Base-by-base conservation (phyloP, 2,888 invertebrate species). In the Germaria angustata region DNA sequence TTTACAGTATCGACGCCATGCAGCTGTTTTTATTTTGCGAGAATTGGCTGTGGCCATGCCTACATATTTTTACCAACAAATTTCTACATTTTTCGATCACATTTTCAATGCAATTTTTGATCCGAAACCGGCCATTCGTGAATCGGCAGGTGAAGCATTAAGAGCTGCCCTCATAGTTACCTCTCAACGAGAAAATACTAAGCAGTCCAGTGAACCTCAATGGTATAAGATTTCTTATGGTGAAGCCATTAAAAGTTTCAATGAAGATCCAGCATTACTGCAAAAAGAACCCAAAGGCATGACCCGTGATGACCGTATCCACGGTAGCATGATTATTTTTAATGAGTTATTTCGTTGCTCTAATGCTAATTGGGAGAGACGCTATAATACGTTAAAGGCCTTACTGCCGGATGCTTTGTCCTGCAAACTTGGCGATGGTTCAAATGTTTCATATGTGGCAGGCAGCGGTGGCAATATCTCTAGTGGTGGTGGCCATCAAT, bases 11-110 rank as follows among this genome's bases (percentile, higher is more conserved):
- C 95, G 97, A 89, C 93, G 98, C 61, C 97, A 97, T 91, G 97
- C 98, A 11, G 98, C 98, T 11, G 98, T 98, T 2, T 92, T 99
- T 59, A 95, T 99, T 15, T 92, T 99, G 11, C 95, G 97, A 87
- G 99, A 99, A 92, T 92, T 99, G 59, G 99, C 99, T 2, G 95
- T 97, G 36, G 97, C 97, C 9, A 97, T 98, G 93, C 99, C 99
- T 0, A 99, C 99, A 8, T 98, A 98, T 90, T 99, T 99, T 91
- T 99, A 97, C 89, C 97, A 97, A 90, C 97, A 97, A 92, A 96
- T 97, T 0, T 96, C 96, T 15, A 95, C 95, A 17, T 98, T 98
- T 91, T 98, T 99, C 90, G 98, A 98, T 84, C 95, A 96, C 71
- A 97, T 99, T 84, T 96, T 98, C 87, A 95, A 95, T 88, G 97